A percentile compares a stretch with the other conserved stretches of the same genome.
Conservation (phyloP, 2,797 vertebrate species). For the Agapornis canus region DNA sequence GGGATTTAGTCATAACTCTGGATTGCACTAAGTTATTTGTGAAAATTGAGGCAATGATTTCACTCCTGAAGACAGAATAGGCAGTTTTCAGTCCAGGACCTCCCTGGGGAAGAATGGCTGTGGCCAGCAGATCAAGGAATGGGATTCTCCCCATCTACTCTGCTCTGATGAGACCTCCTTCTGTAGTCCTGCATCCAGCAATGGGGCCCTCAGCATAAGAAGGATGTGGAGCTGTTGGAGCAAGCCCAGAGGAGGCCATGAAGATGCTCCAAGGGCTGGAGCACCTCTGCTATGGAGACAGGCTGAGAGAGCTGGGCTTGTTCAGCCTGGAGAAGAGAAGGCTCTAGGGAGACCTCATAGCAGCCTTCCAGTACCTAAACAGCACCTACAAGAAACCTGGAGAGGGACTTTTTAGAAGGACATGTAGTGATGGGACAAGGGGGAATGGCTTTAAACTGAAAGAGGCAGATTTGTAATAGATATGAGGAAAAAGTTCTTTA, state of each 20-base stretch:
- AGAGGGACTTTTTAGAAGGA: not conserved
- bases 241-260: not conserved
- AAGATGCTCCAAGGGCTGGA: not conserved
- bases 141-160: not conserved
- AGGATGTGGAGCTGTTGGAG: not conserved
- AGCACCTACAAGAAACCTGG: not conserved
- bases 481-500: not conserved
- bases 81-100: not conserved
- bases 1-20: not conserved
- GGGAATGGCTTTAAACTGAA: not conserved
- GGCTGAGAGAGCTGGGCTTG: not conserved
- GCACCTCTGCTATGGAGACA: not conserved
- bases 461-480: not conserved
- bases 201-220: not conserved
- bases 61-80: not conserved
- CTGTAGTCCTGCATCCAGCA: not conserved
- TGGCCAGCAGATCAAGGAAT: not conserved
- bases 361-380: not conserved
- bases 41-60: not conserved
- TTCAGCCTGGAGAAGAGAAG: not conserved
- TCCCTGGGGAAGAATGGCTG: not conserved
- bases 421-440: not conserved
- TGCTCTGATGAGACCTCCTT: not conserved
- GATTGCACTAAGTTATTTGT: not conserved
- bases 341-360: not conserved